Evolutionary conservation across 2,113 vertebrate genomes (phyloP).

Genomic region (Mixornis gularis): DNA sequence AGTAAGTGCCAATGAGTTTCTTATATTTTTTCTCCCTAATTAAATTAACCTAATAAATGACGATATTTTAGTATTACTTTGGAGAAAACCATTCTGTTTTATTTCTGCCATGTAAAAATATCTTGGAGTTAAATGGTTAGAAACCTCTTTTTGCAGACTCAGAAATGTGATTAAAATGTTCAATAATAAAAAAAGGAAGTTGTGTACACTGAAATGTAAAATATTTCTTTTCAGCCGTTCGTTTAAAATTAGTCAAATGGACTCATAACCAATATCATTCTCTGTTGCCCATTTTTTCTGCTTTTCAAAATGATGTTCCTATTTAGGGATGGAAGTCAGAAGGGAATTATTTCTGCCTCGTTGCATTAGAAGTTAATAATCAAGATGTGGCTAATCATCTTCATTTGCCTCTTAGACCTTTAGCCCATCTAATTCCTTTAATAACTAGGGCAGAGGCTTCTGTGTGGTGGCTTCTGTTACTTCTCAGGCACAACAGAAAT

Average conservation of each 20-base stretch:
- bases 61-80: neutral
- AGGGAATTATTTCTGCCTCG: neutral
- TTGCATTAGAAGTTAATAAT: neutral
- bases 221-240: neutral
- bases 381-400: neutral
- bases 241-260: neutral
- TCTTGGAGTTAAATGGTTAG: neutral
- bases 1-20: constrained; percentile 2
- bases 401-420: neutral
- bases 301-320: neutral
- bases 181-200: neutral
- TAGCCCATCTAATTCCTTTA: neutral
- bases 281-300: neutral
- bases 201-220: fast-evolving
- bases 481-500: neutral
- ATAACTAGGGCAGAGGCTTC: neutral
- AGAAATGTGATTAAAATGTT: neutral
- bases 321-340: neutral
- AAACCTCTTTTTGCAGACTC: neutral
- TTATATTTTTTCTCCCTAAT: neutral
- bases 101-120: neutral
- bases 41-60: neutral
- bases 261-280: neutral
- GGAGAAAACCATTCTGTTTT: neutral
- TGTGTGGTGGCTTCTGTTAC: neutral